phyloP scores from a whole-genome alignment of 2,888 invertebrate species.

The Pachycephus smyrnensis region DNA sequence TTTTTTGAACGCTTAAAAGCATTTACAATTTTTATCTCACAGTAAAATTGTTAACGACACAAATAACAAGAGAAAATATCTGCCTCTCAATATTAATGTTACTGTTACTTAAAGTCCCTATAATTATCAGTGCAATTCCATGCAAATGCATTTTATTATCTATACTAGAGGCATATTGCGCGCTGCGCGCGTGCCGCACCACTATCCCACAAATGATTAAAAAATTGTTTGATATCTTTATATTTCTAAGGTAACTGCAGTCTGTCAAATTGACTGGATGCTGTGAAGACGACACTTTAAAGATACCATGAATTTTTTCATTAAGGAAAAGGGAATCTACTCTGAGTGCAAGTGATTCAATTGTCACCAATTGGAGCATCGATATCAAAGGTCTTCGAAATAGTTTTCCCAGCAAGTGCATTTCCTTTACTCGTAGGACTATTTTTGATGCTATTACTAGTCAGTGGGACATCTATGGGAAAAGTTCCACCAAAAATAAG shows the following conservation, averaged over 20 bases:
- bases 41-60: neutral
- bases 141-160: neutral
- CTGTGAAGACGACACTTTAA: too few species aligned
- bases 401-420: constrained; percentile 32
- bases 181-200: too few species aligned
- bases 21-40: neutral
- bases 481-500: constrained; percentile 88
- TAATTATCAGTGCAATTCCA: neutral
- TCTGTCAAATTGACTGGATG: too few species aligned
- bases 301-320: too few species aligned
- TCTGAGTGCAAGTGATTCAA: neutral
- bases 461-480: constrained; percentile 82
- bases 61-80: neutral
- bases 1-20: neutral
- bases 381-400: constrained; percentile 69
- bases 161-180: too few species aligned
- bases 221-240: too few species aligned
- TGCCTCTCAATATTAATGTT: neutral
- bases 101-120: neutral
- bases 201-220: too few species aligned
- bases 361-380: constrained; percentile 67
- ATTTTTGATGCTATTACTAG: constrained; percentile 38
- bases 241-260: too few species aligned
- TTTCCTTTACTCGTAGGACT: constrained; percentile 23
- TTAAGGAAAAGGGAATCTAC: too few species aligned